Conservation (phyloP, 2,888 invertebrate species). For the Tromatobia lineatoria region DNA sequence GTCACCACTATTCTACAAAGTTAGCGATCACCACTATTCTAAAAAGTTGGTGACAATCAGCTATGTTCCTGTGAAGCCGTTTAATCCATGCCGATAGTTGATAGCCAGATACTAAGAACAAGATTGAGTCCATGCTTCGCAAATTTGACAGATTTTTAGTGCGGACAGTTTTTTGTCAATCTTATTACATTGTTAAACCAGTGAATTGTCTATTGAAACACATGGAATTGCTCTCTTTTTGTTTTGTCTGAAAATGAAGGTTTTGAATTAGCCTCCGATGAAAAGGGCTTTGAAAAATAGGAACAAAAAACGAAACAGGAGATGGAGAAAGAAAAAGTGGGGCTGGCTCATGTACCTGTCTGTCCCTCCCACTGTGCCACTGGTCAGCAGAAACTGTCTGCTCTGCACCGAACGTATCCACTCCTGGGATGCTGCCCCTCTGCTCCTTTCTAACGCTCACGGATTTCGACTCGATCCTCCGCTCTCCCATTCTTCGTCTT, state of each 20-base stretch:
- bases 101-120: too few relatives aligned
- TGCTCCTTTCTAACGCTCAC: constrained; percentile 34
- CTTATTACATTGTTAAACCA: too few relatives aligned
- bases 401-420: constrained; percentile 59
- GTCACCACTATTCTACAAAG: too few relatives aligned
- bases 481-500: constrained; percentile 29
- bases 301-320: constrained; percentile 10
- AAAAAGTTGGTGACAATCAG: too few relatives aligned
- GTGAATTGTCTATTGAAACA: neutral
- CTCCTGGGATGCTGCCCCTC: constrained; percentile 39
- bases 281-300: constrained; percentile 48
- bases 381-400: constrained; percentile 60
- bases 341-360: constrained; percentile 48
- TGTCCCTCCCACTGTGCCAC: constrained; percentile 38
- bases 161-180: too few relatives aligned
- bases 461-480: constrained; percentile 35
- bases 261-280: constrained; percentile 40
- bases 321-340: constrained; percentile 46
- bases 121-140: too few relatives aligned
- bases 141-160: too few relatives aligned
- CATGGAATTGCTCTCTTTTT: neutral
- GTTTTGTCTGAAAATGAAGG: constrained; percentile 51
- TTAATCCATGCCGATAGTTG: too few relatives aligned
- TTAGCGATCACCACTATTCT: too few relatives aligned
- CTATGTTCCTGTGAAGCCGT: too few relatives aligned